Percentiles rank a stretch among this genome's conserved stretches.
These are phyloP conservation scores for Ranitomeya variabilis DNA, from an alignment of 2,113 vertebrate genomes.

Conservation along the genomic window DNA sequence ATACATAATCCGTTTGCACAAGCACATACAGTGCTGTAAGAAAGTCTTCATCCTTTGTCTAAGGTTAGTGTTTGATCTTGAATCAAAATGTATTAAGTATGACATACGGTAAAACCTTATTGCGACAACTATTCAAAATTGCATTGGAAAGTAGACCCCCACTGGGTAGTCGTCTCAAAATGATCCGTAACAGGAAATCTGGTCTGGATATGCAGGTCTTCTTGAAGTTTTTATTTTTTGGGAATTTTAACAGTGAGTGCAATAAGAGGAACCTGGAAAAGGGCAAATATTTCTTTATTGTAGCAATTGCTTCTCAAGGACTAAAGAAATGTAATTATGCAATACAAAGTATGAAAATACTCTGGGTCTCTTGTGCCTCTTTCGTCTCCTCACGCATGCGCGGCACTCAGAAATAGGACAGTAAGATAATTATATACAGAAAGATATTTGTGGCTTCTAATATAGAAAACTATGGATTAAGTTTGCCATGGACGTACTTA, in stretches of 20 bases:
- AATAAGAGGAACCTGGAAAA: neutral
- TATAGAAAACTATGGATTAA: conserved; percentile 9
- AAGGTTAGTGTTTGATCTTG: neutral
- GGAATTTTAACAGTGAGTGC: neutral
- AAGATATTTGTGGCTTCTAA: neutral
- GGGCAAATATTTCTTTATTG: neutral
- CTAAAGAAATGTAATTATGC: neutral
- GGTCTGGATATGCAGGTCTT: no score
- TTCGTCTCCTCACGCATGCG: neutral
- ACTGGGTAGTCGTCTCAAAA: no score
- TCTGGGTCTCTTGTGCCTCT: neutral
- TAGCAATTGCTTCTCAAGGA: neutral
- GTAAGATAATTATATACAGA: neutral
- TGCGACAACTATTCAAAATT: no score
- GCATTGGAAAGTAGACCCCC: no score
- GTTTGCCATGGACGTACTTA: conserved; percentile 14
- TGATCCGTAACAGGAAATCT: no score
- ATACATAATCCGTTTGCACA: neutral
- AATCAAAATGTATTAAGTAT: no score
- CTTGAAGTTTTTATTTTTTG: no score
- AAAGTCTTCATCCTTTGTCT: neutral
- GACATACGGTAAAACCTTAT: no score
- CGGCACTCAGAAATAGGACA: neutral
- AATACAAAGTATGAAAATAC: neutral
- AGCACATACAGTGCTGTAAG: neutral